Base-by-base conservation (phyloP, 2,888 invertebrate genomes). In the Alviniconcha strummeri region DNA sequence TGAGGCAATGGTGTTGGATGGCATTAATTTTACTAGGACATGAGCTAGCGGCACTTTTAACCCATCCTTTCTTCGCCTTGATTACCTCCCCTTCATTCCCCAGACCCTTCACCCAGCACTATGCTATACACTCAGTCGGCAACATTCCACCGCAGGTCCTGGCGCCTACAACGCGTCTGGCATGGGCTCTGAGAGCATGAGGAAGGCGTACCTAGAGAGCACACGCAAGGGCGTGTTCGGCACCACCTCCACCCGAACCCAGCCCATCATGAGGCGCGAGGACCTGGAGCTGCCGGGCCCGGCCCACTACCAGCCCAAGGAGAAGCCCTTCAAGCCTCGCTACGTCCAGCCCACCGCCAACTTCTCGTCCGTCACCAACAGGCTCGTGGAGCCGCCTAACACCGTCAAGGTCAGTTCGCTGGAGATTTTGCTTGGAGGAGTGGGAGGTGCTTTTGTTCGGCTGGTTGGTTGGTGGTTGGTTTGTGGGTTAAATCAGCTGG, bases 161-260 rank as follows among this genome's bases (percentile, higher is more conserved):
- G 93, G 93, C 11, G 89, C 92, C 5, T 93, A 93, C 88, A 93
- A 92, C 86, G 89, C 91, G n/a, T 85, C 89, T 13, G 93, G 94
- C 19, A 90, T 94, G 91, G 93, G 93, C 1, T 90, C 93, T 36
- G 93, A 93, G 74, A 92, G 92, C 84, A 91, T 93, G 91, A 87
- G 91, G 71, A 92, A 90, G 85, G 93, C 93, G 0, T 93, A 93
- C 87, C 90, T 94, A 64, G 93, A 93, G 87, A 91, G 92, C 80
- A 93, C 93, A 5, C 86, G 93, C 77, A 90, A 92, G 72, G 93
- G 93, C 3, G 93, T 92, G 77, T 94, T 94, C 86, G 93, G 93
- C 54, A 92, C 92, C 13, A 92, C 93, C 4, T 90, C 93, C 15
- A 88, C 91, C 4, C 87, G 94, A 9, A 88, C 89, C 15, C 88